phyloP scores from a whole-genome alignment of 2,797 vertebrate species.

The Tapirus indicus region DNA sequence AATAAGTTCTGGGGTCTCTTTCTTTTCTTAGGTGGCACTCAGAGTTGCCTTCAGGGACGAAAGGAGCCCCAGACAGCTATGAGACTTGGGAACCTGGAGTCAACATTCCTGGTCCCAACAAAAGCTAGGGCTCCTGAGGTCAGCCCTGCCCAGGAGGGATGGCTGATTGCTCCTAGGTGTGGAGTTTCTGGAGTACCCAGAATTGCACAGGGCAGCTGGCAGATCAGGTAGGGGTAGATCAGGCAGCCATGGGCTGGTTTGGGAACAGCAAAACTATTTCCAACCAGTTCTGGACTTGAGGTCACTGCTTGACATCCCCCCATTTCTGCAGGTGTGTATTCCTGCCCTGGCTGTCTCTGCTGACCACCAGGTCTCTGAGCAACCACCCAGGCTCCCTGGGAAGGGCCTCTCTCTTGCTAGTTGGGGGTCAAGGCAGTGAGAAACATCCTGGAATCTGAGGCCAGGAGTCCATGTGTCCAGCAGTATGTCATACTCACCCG shows the following conservation, averaged over 20 bases:
- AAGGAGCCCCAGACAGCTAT: neutral
- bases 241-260: neutral
- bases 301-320: neutral
- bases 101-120: neutral
- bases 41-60: neutral
- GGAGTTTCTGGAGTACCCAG: neutral
- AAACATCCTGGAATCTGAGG: neutral
- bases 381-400: neutral
- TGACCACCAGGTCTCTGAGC: neutral
- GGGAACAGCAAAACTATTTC: neutral
- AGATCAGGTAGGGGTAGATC: neutral
- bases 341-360: neutral
- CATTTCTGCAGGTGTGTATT: neutral
- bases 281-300: neutral
- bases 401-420: neutral
- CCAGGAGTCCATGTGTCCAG: neutral
- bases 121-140: neutral
- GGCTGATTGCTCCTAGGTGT: too few species aligned
- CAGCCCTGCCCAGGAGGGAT: neutral
- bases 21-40: neutral
- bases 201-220: neutral
- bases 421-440: neutral
- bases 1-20: neutral
- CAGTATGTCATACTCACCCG: slow-evolving; percentile 79
- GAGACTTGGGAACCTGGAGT: neutral